Conservation (phyloP, 2,888 invertebrate genomes). For the Dione juno region DNA sequence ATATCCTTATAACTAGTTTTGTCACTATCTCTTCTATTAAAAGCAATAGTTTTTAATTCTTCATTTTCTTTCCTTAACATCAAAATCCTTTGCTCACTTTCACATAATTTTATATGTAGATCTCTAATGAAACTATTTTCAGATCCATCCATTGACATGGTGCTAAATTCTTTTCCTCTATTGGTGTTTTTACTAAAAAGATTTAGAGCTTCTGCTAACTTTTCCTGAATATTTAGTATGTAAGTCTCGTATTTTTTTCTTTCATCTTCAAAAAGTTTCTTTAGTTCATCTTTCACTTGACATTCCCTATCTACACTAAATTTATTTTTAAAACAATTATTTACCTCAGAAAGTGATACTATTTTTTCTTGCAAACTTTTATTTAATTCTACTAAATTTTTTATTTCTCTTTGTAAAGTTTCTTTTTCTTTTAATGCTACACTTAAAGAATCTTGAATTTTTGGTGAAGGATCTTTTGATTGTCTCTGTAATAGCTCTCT, state of each 20-base stretch:
- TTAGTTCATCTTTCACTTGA: conserved; percentile 69
- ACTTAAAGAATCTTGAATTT: conserved; percentile 59
- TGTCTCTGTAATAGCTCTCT: conserved; percentile 77
- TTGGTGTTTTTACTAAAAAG: conserved; percentile 66
- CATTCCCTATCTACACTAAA: conserved; percentile 54
- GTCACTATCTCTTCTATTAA: conserved; percentile 56
- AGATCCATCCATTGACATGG: conserved; percentile 49
- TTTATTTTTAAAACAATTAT: conserved; percentile 52
- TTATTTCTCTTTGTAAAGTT: conserved; percentile 73
- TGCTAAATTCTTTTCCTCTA: conserved; percentile 57
- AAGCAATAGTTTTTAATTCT: conserved; percentile 61
- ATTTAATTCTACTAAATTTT: conserved; percentile 76
- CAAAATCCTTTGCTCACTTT: conserved; percentile 77
- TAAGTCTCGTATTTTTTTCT: conserved; percentile 74
- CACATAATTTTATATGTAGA: conserved; percentile 74
- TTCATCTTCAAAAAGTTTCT: conserved; percentile 69
- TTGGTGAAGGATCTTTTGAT: conserved; percentile 52
- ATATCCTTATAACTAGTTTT: conserved; percentile 73
- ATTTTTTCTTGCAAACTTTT: conserved; percentile 78
- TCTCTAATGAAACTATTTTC: conserved; percentile 68
- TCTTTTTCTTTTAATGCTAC: conserved; percentile 68
- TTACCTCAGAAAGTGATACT: conserved; percentile 57
- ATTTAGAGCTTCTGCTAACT: conserved; percentile 67
- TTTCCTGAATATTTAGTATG: conserved; percentile 65
- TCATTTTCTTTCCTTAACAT: conserved; percentile 79